Conservation (phyloP, 1,140 invertebrate genomes). For the Orius insidiosus region DNA sequence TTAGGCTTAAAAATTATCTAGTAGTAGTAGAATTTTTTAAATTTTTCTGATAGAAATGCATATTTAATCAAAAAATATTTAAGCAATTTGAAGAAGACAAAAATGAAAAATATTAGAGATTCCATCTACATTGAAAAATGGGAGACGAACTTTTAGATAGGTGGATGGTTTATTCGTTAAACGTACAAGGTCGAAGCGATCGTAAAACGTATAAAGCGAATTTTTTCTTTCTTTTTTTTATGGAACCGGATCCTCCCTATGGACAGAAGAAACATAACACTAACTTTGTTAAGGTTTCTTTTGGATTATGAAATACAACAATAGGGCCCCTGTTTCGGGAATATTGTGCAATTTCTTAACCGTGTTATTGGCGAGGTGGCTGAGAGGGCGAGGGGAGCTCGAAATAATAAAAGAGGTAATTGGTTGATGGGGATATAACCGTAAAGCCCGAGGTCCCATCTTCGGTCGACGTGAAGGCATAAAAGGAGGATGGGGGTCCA, state of each 20-base stretch:
- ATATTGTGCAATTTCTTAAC: too few species aligned
- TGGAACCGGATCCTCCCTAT: not conserved
- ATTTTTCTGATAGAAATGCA: too few species aligned
- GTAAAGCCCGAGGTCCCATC: slow-evolving; percentile 13
- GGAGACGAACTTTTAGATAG: too few species aligned
- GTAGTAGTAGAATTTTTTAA: too few species aligned
- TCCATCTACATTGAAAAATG: too few species aligned
- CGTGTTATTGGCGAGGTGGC: slow-evolving; percentile 1
- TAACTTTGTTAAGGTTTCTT: not conserved
- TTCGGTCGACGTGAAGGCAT: slow-evolving; percentile 12
- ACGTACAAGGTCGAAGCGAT: too few species aligned
- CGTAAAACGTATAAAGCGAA: not conserved
- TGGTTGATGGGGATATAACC: slow-evolving; percentile 17
- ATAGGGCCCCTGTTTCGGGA: too few species aligned
- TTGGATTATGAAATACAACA: not conserved
- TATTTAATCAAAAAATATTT: too few species aligned
- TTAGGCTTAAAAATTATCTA: too few species aligned
- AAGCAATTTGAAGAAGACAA: too few species aligned
- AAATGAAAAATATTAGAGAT: too few species aligned
- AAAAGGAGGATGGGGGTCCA: slow-evolving; percentile 9
- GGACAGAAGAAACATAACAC: not conserved
- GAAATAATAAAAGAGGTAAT: slow-evolving; percentile 17
- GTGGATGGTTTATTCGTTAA: too few species aligned
- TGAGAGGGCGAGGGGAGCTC: slow-evolving; percentile 5
- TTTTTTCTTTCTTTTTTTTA: slow-evolving; percentile 2